Conservation (phyloP, 92 coral and sea anemone species). For the Virgularia gustaviana region DNA sequence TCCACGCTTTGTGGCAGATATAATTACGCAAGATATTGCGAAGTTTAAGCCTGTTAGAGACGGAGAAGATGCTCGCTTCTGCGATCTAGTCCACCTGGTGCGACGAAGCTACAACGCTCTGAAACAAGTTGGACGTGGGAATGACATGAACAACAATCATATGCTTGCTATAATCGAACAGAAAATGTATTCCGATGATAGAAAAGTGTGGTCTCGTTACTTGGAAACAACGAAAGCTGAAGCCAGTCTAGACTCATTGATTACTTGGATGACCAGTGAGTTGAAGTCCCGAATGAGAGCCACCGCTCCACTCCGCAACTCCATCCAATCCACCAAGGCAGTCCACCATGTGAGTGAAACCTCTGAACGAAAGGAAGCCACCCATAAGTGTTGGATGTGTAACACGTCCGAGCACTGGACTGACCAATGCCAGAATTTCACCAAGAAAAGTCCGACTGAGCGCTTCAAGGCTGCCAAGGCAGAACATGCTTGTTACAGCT, state of each 20-base stretch:
- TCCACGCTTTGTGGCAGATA: not conserved
- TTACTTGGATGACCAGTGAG: conserved; percentile 22
- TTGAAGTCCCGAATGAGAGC: conserved; percentile 37
- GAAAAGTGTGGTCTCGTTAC: conserved; percentile 51
- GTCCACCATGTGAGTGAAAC: not conserved
- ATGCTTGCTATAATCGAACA: conserved; percentile 49
- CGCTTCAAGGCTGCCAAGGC: conserved; percentile 46
- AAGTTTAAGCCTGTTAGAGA: conserved; percentile 11
- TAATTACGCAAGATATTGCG: not conserved
- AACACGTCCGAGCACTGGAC: conserved; percentile 54
- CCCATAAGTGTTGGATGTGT: conserved; percentile 30
- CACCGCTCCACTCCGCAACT: conserved; percentile 39
- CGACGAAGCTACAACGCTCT: conserved; percentile 39
- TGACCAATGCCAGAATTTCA: conserved; percentile 51
- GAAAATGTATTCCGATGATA: conserved; percentile 30
- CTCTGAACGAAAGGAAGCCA: not conserved
- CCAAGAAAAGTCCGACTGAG: conserved; percentile 43
- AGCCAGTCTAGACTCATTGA: conserved; percentile 35
- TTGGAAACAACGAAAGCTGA: conserved; percentile 15
- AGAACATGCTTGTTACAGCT: conserved; percentile 55
- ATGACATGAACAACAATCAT: conserved; percentile 55
- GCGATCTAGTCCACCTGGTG: conserved; percentile 26
- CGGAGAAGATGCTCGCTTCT: conserved; percentile 30
- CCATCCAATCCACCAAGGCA: conserved; percentile 1
- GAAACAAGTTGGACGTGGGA: conserved; percentile 42